Conservation (phyloP, 2,797 vertebrate genomes). For the Choloepus didactylus region DNA sequence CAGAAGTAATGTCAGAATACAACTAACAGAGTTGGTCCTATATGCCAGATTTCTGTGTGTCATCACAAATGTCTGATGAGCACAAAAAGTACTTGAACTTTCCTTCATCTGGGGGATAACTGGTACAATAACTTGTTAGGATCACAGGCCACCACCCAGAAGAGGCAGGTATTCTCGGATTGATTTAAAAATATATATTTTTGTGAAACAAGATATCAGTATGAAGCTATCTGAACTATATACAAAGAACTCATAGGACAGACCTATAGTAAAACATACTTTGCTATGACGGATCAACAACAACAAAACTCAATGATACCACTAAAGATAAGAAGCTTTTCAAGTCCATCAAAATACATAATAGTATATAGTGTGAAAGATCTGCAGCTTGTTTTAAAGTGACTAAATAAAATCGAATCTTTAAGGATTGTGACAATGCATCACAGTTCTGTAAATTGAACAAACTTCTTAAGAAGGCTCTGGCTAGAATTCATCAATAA, state of each 20-base stretch:
- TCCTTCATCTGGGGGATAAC: slow-evolving; percentile 53
- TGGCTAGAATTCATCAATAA: slow-evolving; percentile 64
- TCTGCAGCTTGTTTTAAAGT: slow-evolving; percentile 59
- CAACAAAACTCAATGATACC: background rate
- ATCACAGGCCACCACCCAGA: background rate
- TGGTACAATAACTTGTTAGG: background rate
- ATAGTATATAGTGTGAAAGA: background rate
- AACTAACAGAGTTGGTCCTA: slow-evolving; percentile 67
- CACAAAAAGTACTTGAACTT: slow-evolving; percentile 57
- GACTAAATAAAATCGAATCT: slow-evolving; percentile 74
- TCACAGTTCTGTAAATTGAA: slow-evolving; percentile 64
- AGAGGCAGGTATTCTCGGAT: background rate
- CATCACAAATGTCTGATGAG: slow-evolving; percentile 53
- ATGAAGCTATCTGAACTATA: slow-evolving; percentile 46
- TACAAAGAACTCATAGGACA: background rate
- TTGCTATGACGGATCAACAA: background rate
- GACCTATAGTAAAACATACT: background rate
- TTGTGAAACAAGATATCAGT: slow-evolving; percentile 28
- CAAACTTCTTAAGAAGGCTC: slow-evolving; percentile 35
- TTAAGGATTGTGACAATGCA: slow-evolving; percentile 39
- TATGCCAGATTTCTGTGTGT: slow-evolving; percentile 65
- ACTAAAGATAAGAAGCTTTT: background rate
- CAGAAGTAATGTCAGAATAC: slow-evolving; percentile 83
- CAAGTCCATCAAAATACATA: background rate
- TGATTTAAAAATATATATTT: background rate